These are phyloP conservation scores for Arremon brunneinucha DNA, from an alignment of 2,797 vertebrate genomes.

Conservation along the genomic window DNA sequence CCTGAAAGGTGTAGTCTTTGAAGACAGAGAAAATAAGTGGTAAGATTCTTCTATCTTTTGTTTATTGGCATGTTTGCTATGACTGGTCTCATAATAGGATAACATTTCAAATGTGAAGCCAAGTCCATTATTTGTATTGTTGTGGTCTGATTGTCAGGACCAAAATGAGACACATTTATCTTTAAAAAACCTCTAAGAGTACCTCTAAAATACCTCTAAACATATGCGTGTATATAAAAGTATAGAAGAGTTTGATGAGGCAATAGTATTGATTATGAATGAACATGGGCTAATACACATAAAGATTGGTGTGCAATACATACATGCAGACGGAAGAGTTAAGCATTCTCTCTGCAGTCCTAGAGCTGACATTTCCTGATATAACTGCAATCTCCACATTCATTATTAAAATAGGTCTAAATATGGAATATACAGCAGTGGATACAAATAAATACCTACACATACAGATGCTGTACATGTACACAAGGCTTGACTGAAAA, in stretches of 20 bases:
- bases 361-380: background rate
- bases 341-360: background rate
- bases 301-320: background rate
- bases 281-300: background rate
- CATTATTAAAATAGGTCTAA: background rate
- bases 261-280: background rate
- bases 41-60: background rate
- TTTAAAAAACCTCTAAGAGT: background rate
- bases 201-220: background rate
- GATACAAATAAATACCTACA: background rate
- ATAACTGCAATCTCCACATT: background rate
- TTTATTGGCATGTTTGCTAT: background rate
- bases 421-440: background rate
- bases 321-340: background rate
- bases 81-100: background rate
- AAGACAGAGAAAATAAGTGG: background rate
- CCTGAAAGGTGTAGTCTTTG: background rate
- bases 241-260: background rate
- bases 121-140: background rate
- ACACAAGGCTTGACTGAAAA: background rate
- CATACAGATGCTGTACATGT: too few relatives aligned
- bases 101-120: background rate
- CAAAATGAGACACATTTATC: conserved; percentile 10
- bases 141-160: background rate
- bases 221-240: background rate